These are phyloP conservation scores for Synanthedon myopaeformis DNA, from an alignment of 2,888 invertebrate species.

Conservation along the genomic window DNA sequence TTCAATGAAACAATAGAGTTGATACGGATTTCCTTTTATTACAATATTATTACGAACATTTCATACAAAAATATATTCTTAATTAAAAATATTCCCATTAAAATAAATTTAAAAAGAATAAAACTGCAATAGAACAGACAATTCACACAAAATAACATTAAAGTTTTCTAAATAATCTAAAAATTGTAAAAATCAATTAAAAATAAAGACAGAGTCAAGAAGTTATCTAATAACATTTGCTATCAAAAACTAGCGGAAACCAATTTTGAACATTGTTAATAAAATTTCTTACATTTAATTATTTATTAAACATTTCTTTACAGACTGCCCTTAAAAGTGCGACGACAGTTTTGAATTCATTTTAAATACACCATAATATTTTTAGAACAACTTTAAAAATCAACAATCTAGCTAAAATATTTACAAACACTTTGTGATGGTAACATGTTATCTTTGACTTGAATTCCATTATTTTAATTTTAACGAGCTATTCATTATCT, in stretches of 20 bases:
- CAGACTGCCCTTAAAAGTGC: conserved; percentile 15
- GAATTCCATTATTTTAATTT: background rate
- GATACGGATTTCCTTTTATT: conserved; percentile 61
- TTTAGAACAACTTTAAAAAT: conserved; percentile 17
- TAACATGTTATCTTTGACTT: conserved; percentile 40
- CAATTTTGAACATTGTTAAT: background rate
- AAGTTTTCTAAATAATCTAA: conserved; percentile 13
- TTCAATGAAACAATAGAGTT: conserved; percentile 23
- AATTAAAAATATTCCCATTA: conserved; percentile 61
- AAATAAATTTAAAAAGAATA: conserved; percentile 42
- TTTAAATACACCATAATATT: too few relatives aligned
- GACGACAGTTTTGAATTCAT: too few relatives aligned
- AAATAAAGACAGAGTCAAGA: conserved; percentile 43
- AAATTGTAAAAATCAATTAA: conserved; percentile 4
- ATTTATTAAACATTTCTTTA: too few relatives aligned
- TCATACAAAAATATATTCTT: conserved; percentile 68
- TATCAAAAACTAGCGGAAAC: background rate
- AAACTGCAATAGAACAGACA: conserved; percentile 17
- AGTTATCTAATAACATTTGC: conserved; percentile 9
- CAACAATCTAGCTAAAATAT: conserved; percentile 46
- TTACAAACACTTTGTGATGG: conserved; percentile 53
- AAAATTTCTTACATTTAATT: too few relatives aligned
- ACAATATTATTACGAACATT: conserved; percentile 65
- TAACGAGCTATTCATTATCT: too few relatives aligned
- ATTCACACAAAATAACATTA: conserved; percentile 1